Conservation (phyloP, 2,113 vertebrate species). For the Mobula birostris region DNA sequence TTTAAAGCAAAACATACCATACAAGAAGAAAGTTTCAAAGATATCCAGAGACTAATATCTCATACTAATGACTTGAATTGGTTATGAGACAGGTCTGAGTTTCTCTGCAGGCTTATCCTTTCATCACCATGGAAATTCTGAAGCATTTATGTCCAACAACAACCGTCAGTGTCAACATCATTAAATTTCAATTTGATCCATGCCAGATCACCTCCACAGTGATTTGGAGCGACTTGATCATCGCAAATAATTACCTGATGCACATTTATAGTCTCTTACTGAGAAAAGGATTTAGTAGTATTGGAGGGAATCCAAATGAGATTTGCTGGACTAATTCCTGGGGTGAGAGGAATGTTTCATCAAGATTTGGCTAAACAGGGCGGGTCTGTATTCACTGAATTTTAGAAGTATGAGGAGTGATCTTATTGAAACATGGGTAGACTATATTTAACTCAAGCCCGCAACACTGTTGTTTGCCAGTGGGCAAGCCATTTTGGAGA, state of each 20-base stretch:
- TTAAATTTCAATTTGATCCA: not conserved
- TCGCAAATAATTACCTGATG: not conserved
- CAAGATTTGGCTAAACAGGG: no score
- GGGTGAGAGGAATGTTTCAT: no score
- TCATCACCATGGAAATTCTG: not conserved
- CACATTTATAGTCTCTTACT: no score
- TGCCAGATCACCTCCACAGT: not conserved
- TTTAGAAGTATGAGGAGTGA: no score
- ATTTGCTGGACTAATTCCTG: no score
- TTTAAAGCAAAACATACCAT: not conserved
- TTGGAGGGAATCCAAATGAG: no score
- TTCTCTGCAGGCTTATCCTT: not conserved
- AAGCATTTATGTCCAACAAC: not conserved
- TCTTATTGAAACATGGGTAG: not conserved
- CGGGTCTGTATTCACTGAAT: no score
- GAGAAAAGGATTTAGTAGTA: no score
- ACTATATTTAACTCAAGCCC: not conserved
- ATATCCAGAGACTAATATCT: not conserved
- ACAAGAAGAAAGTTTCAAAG: not conserved
- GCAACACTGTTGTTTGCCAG: not conserved
- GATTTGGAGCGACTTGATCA: not conserved
- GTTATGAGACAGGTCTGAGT: not conserved
- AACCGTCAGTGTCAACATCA: not conserved
- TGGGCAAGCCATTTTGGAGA: not conserved
- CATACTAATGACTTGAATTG: not conserved